These are phyloP conservation scores for Xanthia togata DNA, from an alignment of 2,888 invertebrate species.

Conservation along the genomic window DNA sequence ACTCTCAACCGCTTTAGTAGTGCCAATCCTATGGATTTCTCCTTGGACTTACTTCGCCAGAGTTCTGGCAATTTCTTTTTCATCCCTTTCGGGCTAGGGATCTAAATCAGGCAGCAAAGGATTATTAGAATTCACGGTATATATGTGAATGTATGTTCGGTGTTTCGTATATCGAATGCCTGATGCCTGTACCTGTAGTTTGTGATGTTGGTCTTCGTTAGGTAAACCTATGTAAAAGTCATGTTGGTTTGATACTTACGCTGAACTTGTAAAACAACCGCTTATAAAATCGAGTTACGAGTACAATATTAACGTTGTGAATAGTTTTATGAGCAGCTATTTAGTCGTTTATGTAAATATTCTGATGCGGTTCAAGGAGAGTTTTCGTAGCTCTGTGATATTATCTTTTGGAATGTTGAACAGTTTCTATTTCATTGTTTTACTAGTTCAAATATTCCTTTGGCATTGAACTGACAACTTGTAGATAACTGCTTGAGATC, in stretches of 20 bases:
- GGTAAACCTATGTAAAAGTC: constrained; percentile 26
- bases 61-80: constrained; percentile 85
- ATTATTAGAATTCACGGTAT: constrained; percentile 45
- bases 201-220: constrained; percentile 36
- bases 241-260: constrained; percentile 52
- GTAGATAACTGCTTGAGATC: constrained; percentile 26
- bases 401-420: constrained; percentile 38
- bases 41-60: constrained; percentile 85
- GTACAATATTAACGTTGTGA: neutral
- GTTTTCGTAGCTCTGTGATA: constrained; percentile 12
- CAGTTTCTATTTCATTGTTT: constrained; percentile 30
- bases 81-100: constrained; percentile 78
- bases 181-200: constrained; percentile 59
- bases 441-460: constrained; percentile 34
- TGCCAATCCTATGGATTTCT: constrained; percentile 84
- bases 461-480: constrained; percentile 51
- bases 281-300: constrained; percentile 5
- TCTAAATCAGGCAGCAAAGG: constrained; percentile 78
- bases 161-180: constrained; percentile 34
- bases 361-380: constrained; percentile 16
- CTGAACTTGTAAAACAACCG: constrained; percentile 35
- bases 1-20: constrained; percentile 85
- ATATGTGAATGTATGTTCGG: constrained; percentile 31
- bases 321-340: constrained; percentile 18
- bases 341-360: constrained; percentile 24